Base-by-base conservation (phyloP, 2,888 invertebrate species). In the Piscicola geometra region DNA sequence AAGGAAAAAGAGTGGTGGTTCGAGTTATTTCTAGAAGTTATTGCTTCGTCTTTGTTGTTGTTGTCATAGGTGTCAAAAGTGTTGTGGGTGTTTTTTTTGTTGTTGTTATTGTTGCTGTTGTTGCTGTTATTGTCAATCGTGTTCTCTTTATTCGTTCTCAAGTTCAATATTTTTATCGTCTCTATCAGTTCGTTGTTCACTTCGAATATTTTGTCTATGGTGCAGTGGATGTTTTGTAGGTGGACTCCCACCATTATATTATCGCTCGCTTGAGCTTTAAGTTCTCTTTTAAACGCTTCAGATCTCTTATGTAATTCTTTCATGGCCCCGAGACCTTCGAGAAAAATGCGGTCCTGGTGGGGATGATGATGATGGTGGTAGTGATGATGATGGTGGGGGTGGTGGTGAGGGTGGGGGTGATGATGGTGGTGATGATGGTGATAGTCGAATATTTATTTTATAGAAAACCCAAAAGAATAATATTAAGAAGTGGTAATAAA, bases 261-360 rank as follows among this genome's bases (percentile, higher is more conserved):
- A 56, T 56, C n/a, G n/a, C n/a, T 56, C n/a, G n/a, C 60, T 56
- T 56, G 60, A 15, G 60, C 9, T 21, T 56, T 3, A 56, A 56
- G 25, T 56, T 56, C 60, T 5, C n/a, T 92, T 86, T 96, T 96
- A 81, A 98, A 88, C 84, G 95, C 92, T 64, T 93, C 94, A 0
- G 97, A 97, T 69, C 97, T 92, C 85, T 95, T 94, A 86, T 94
- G 94, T 76, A 98, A 87, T 85, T 98, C 97, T 84, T 98, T 97
- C 0, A 98, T 97, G 0, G 98, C 98, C 0, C 98, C 97, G 18
- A 98, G 91, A 83, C 95, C 97, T 85, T 98, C 98, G 94, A 98
- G 97, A 86, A 95, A 94, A 82, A 99, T 93, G 35, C 98, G 91
- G 83, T 97, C 97, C 91, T 92, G 84, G 1, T 82, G 81, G 79